Base-by-base conservation (phyloP, 2,888 invertebrate genomes). In the Myathropa florea region DNA sequence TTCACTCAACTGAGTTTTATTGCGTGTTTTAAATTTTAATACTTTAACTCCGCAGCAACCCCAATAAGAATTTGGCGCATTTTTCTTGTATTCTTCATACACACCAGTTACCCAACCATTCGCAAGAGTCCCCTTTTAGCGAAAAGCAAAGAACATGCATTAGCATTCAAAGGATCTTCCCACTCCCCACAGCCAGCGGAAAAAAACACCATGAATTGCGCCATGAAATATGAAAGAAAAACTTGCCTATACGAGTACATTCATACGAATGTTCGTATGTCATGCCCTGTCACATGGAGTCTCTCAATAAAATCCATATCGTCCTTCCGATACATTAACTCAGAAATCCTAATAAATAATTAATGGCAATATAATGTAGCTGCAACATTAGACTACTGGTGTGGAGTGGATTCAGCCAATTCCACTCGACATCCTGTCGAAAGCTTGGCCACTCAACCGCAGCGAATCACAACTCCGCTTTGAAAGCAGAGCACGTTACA, bases 331-430 rank as follows among this genome's bases (percentile, higher is more conserved):
- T 77, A 85, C 72, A 81, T 85, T 81, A 53, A 64, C 85, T 68
- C 59, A 46, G 39, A 73, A 59, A 71, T 79, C 75, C 73, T 79
- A 75, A 76, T 75, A 87, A 83, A 87, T 87, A 83, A 83, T 87
- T 83, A 83, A 87, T 83, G 83, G 60, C 64, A 67, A 78, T 73
- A 86, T 75, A 86, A 86, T 83, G 86, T 78, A 78, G 78, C 78
- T 73, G 64, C 21, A 68, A 75, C 72, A 77, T 60, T 81, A 67
- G 46, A 7, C 18, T 46, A 7, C 18, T 7, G 46, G 46, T 18
- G 46, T 46, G 6, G 46, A 18, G 46, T n/a, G n/a, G 18, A 46
- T n/a, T 2, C 7, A 7, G 46, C 46, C 46, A 46, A 46, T 21
- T 21, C 4, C 18, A 4, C 46, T 9, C 3, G 9, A 33, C 33